phyloP scores from a whole-genome alignment of 2,888 invertebrate species.

The Pseudococcus viburni region DNA sequence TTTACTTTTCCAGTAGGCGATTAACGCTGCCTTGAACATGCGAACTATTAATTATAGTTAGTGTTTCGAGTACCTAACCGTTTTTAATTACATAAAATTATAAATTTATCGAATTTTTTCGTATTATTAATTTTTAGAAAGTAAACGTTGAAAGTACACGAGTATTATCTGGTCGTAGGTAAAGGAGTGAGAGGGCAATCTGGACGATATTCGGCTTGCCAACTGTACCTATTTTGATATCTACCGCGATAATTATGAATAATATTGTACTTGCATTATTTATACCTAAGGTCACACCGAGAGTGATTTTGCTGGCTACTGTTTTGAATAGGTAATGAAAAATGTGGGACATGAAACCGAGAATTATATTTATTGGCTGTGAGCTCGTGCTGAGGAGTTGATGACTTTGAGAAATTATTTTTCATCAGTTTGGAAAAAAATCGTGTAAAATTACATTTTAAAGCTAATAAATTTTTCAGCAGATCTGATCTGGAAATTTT shows the following conservation, averaged over 20 bases:
- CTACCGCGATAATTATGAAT: neutral
- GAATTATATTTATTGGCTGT: too few species aligned
- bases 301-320: neutral
- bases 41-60: constrained; percentile 42
- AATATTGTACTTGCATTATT: neutral
- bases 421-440: too few species aligned
- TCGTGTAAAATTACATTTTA: too few species aligned
- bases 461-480: too few species aligned
- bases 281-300: neutral
- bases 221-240: neutral
- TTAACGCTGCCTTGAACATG: constrained; percentile 45
- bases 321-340: too few species aligned
- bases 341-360: too few species aligned
- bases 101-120: constrained; percentile 31
- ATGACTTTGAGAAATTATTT: too few species aligned
- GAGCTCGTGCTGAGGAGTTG: too few species aligned
- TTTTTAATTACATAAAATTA: constrained; percentile 33
- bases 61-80: neutral
- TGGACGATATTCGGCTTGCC: neutral
- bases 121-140: constrained; percentile 1
- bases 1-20: constrained; percentile 1
- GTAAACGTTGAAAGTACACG: neutral
- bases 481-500: too few species aligned
- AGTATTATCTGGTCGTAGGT: neutral
- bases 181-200: neutral